These are phyloP conservation scores for Oryzias dopingdopingensis DNA, from an alignment of 2,797 vertebrate species.

Conservation along the genomic window DNA sequence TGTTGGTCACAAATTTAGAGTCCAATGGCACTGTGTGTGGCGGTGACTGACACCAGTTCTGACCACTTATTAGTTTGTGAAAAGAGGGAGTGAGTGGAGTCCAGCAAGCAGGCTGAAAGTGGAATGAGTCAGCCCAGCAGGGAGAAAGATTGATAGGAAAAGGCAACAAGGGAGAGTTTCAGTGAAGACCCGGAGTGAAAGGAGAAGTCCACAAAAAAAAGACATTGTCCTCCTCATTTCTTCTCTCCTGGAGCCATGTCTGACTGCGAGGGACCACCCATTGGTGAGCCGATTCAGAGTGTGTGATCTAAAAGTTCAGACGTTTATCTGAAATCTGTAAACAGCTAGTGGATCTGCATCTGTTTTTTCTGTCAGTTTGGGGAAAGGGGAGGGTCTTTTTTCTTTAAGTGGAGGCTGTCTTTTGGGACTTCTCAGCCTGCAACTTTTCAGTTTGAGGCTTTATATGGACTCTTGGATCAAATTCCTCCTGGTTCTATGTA, in stretches of 20 bases:
- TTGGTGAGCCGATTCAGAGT: constrained; percentile 80
- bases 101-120: constrained; percentile 31
- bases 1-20: constrained; percentile 88
- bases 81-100: constrained; percentile 39
- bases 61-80: constrained; percentile 76
- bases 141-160: background rate
- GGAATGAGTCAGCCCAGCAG: constrained; percentile 25
- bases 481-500: constrained; percentile 69
- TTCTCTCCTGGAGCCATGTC: constrained; percentile 81
- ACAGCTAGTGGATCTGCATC: constrained; percentile 28
- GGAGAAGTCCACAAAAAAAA: constrained; percentile 19
- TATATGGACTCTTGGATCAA: constrained; percentile 67
- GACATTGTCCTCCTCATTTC: constrained; percentile 36
- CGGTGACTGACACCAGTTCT: constrained; percentile 79
- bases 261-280: constrained; percentile 89
- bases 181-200: background rate
- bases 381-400: constrained; percentile 14
- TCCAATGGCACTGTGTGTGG: constrained; percentile 84
- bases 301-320: background rate
- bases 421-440: constrained; percentile 59
- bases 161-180: background rate
- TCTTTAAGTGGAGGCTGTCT: constrained; percentile 40
- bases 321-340: constrained; percentile 29
- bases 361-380: constrained; percentile 22
- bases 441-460: constrained; percentile 67